Evolutionary conservation across 2,888 invertebrate species (phyloP).

Genomic region (Mimachlamys varia): DNA sequence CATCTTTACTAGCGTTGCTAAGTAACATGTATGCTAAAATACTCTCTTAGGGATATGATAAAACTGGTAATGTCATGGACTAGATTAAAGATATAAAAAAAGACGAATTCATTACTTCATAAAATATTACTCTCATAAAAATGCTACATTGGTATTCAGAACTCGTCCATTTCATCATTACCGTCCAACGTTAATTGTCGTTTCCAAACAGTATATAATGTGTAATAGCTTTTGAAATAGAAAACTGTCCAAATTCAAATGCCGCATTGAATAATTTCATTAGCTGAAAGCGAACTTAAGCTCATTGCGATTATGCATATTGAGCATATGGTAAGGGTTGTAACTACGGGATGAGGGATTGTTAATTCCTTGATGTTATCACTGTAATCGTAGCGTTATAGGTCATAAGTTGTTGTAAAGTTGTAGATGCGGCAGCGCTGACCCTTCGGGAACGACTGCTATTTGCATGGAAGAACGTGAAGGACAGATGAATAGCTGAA

Average conservation of each 20-base stretch:
- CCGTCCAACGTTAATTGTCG: background rate
- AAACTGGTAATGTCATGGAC: too few species aligned
- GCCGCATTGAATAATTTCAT: constrained; percentile 5
- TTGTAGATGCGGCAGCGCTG: background rate
- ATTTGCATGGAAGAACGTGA: background rate
- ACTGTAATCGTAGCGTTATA: background rate
- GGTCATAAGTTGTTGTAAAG: constrained; percentile 23
- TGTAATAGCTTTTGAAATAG: background rate
- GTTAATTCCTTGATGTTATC: background rate
- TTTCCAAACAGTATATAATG: background rate
- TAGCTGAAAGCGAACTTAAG: background rate
- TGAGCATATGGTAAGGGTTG: constrained; percentile 1
- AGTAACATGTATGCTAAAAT: too few species aligned
- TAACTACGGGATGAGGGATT: constrained; percentile 1
- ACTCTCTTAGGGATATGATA: too few species aligned
- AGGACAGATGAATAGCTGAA: constrained; percentile 3
- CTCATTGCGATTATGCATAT: background rate
- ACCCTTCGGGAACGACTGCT: constrained; percentile 15
- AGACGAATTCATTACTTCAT: too few species aligned
- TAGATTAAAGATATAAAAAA: too few species aligned
- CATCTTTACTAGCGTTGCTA: too few species aligned
- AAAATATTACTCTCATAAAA: too few species aligned
- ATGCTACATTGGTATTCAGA: too few species aligned
- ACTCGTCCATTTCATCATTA: background rate
- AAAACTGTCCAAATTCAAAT: constrained; percentile 8